phyloP scores from a whole-genome alignment of 2,797 vertebrate species.

The Discoglossus pictus region DNA sequence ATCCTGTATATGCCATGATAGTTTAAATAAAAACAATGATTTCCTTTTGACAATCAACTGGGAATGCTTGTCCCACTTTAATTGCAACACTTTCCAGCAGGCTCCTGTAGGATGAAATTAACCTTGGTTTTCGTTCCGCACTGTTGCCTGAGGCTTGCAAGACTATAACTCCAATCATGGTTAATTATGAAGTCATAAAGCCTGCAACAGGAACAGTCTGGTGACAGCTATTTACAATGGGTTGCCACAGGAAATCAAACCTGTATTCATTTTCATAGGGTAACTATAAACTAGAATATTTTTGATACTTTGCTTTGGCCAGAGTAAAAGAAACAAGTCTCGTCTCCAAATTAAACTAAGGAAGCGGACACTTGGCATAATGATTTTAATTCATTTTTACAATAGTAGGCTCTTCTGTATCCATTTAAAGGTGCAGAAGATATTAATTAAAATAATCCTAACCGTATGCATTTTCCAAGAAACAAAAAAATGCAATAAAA shows the following conservation, averaged over 20 bases:
- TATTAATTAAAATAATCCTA: too few species aligned
- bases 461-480: too few species aligned
- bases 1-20: neutral
- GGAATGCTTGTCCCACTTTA: constrained; percentile 20
- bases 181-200: constrained; percentile 37
- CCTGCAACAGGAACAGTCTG: constrained; percentile 17
- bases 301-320: too few species aligned
- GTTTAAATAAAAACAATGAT: constrained; percentile 31
- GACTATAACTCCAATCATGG: constrained; percentile 38
- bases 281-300: neutral
- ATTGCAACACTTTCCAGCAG: constrained; percentile 33
- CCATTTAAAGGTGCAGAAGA: too few species aligned
- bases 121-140: constrained; percentile 27
- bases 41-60: constrained; percentile 29
- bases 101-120: constrained; percentile 37
- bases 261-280: constrained; percentile 16
- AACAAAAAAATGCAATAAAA: too few species aligned
- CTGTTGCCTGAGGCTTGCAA: constrained; percentile 32
- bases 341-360: constrained; percentile 3
- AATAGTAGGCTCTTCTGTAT: too few species aligned
- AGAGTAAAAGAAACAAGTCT: constrained; percentile 5
- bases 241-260: constrained; percentile 38
- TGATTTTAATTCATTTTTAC: too few species aligned
- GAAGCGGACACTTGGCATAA: too few species aligned
- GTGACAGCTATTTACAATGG: constrained; percentile 32